A percentile compares a stretch with the other conserved stretches of the same genome.
These are phyloP conservation scores for Platycheirus albimanus DNA, from an alignment of 2,888 invertebrate species.

Conservation along the genomic window DNA sequence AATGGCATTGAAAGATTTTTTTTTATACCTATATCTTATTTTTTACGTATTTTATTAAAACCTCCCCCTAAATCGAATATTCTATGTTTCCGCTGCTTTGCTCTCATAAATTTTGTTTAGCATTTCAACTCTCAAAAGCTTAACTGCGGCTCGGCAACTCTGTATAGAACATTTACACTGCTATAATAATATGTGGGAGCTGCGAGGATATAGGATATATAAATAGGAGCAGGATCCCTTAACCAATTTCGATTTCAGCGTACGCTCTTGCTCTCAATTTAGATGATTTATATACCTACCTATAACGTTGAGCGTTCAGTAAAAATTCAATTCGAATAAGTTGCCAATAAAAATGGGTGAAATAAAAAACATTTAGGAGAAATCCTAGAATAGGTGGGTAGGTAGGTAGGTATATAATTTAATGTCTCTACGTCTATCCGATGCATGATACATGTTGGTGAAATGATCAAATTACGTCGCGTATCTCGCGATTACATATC, in stretches of 20 bases:
- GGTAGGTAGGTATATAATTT: slow-evolving; percentile 14
- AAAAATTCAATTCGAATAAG: slow-evolving; percentile 64
- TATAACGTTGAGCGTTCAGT: slow-evolving; percentile 24
- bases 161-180: background rate
- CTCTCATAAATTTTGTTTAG: slow-evolving; percentile 46
- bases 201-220: too few species aligned
- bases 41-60: slow-evolving; percentile 30
- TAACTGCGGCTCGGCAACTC: slow-evolving; percentile 44
- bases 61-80: slow-evolving; percentile 14
- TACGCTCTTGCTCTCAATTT: slow-evolving; percentile 16
- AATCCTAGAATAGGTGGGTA: slow-evolving; percentile 24
- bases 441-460: slow-evolving; percentile 34
- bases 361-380: slow-evolving; percentile 25
- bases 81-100: slow-evolving; percentile 17
- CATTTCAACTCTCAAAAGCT: slow-evolving; percentile 50
- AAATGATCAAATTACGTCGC: slow-evolving; percentile 59
- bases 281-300: slow-evolving; percentile 58
- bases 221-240: too few species aligned
- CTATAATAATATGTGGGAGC: background rate
- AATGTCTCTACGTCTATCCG: slow-evolving; percentile 14
- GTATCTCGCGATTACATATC: slow-evolving; percentile 51
- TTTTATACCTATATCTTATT: background rate
- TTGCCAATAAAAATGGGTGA: slow-evolving; percentile 52
- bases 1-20: slow-evolving; percentile 20
- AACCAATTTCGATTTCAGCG: slow-evolving; percentile 12